A percentile compares a stretch with the other conserved stretches of the same genome.
Evolutionary conservation across 1,140 invertebrate genomes (phyloP).

Genomic region (Drosophila repletoides): DNA sequence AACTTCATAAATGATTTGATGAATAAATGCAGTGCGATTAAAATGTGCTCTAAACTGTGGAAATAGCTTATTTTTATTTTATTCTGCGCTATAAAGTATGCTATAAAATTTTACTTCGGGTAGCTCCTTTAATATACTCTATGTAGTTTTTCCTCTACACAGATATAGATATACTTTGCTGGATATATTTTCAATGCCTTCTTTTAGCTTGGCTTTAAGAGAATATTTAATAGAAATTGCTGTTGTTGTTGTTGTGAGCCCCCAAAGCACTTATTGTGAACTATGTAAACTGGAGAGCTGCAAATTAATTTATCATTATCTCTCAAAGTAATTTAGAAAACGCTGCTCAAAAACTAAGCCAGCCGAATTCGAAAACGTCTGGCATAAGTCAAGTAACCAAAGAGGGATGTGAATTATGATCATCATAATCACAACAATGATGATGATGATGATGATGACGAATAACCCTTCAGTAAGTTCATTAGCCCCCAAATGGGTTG

Average conservation of each 20-base stretch:
- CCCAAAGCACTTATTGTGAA: slow-evolving; percentile 3
- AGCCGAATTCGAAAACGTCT: slow-evolving; percentile 46
- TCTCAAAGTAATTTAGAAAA: slow-evolving; percentile 40
- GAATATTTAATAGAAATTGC: slow-evolving; percentile 19
- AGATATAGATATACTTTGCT: too few species aligned
- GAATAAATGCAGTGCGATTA: too few species aligned
- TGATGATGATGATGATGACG: background rate
- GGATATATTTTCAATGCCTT: too few species aligned
- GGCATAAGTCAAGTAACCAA: slow-evolving; percentile 47
- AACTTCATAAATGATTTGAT: too few species aligned
- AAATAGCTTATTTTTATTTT: too few species aligned
- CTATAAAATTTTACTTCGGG: too few species aligned
- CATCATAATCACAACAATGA: background rate
- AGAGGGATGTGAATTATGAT: background rate
- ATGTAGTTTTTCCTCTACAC: too few species aligned
- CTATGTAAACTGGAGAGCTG: slow-evolving; percentile 18
- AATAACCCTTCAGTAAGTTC: slow-evolving; percentile 59
- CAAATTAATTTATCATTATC: slow-evolving; percentile 67
- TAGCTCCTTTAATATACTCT: too few species aligned
- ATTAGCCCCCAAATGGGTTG: slow-evolving; percentile 77
- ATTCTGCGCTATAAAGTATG: too few species aligned
- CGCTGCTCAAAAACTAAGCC: slow-evolving; percentile 56
- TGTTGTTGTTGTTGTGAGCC: slow-evolving; percentile 2
- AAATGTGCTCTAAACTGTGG: too few species aligned
- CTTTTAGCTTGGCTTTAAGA: too few species aligned